These are phyloP conservation scores for Marisa cornuarietis DNA, from an alignment of 1,140 invertebrate species.

Conservation along the genomic window DNA sequence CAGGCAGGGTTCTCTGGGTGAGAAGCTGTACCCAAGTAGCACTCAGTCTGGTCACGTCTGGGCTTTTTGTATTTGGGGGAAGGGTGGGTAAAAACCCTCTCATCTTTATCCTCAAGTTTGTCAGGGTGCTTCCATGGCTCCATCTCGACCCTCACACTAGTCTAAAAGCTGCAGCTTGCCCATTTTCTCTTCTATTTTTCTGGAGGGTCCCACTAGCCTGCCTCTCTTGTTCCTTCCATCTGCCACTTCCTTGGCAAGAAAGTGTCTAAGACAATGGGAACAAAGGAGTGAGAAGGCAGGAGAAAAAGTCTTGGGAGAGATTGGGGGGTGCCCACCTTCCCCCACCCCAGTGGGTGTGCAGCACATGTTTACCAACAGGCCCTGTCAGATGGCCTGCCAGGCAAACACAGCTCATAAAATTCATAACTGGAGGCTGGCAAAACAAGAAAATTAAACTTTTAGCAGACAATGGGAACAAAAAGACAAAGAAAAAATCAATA, in stretches of 20 bases:
- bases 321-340: slow-evolving; percentile 9
- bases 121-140: neutral
- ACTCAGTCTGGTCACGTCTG: too few species aligned
- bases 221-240: slow-evolving; percentile 34
- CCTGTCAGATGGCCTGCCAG: slow-evolving; percentile 32
- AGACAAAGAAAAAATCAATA: slow-evolving; percentile 60
- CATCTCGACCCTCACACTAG: neutral
- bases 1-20: too few species aligned
- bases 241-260: slow-evolving; percentile 31
- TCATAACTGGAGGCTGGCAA: slow-evolving; percentile 45
- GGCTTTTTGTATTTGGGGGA: too few species aligned
- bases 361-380: slow-evolving; percentile 28
- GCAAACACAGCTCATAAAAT: slow-evolving; percentile 35
- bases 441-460: slow-evolving; percentile 54
- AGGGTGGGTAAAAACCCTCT: too few species aligned
- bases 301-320: slow-evolving; percentile 26
- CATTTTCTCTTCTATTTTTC: slow-evolving; percentile 23
- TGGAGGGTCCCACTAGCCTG: slow-evolving; percentile 20
- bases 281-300: slow-evolving; percentile 26
- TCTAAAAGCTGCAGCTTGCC: slow-evolving; percentile 11
- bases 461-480: slow-evolving; percentile 49
- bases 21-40: too few species aligned
- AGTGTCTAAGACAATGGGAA: slow-evolving; percentile 34
- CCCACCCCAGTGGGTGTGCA: slow-evolving; percentile 5
- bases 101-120: too few species aligned